phyloP scores from a whole-genome alignment of 1,140 invertebrate species.

The Idris sp. region DNA sequence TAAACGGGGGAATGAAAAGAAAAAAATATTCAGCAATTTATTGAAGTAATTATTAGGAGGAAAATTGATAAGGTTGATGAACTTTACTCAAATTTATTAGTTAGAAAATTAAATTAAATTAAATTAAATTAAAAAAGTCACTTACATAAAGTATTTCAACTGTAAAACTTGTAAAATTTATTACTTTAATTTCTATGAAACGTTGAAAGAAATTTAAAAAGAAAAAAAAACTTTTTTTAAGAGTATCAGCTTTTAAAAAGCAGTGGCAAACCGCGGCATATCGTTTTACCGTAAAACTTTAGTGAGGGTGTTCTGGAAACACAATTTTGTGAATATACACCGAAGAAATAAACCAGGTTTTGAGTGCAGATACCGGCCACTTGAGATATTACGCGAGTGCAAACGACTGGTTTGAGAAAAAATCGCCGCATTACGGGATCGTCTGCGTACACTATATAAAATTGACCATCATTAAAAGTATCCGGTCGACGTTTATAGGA shows the following conservation, averaged over 20 bases:
- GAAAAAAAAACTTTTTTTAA: neutral
- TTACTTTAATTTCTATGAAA: too few relatives aligned
- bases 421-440: conserved; percentile 25
- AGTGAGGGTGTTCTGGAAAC: conserved; percentile 34
- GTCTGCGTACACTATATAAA: conserved; percentile 16
- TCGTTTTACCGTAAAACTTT: conserved; percentile 23
- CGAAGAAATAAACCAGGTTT: conserved; percentile 52
- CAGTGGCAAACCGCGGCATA: conserved; percentile 27
- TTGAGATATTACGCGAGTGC: conserved; percentile 30
- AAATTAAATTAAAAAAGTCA: too few relatives aligned
- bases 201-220: too few relatives aligned
- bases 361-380: conserved; percentile 25
- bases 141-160: too few relatives aligned
- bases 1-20: conserved; percentile 4
- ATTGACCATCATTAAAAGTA: conserved; percentile 48
- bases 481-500: conserved; percentile 42
- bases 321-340: conserved; percentile 43
- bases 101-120: too few relatives aligned
- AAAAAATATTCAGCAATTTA: neutral
- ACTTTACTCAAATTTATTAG: too few relatives aligned
- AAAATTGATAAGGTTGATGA: too few relatives aligned
- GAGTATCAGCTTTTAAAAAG: conserved; percentile 13
- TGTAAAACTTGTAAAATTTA: too few relatives aligned
- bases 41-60: too few relatives aligned
- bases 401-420: conserved; percentile 22